Conservation (phyloP, 2,888 invertebrate species). For the Gnatocerus cornutus region DNA sequence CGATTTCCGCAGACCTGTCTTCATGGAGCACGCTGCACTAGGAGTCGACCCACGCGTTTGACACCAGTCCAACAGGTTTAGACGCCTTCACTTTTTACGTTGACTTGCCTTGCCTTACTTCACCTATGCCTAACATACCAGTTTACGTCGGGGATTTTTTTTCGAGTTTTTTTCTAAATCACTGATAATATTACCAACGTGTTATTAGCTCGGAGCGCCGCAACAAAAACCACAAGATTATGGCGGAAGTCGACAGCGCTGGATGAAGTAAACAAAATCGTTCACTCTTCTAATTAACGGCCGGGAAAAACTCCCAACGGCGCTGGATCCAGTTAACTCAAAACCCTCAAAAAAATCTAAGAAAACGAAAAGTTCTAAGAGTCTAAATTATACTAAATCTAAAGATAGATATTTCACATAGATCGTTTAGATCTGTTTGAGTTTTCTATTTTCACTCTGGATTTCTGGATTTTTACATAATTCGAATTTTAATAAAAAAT, state of each 20-base stretch:
- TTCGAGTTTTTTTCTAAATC: slow-evolving; percentile 40
- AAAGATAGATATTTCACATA: too few species aligned
- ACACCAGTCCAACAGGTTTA: slow-evolving; percentile 72
- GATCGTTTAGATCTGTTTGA: too few species aligned
- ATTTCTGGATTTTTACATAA: too few species aligned
- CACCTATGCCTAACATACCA: slow-evolving; percentile 51
- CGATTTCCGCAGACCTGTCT: slow-evolving; percentile 62
- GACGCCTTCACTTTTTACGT: slow-evolving; percentile 71
- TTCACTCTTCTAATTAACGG: slow-evolving; percentile 34
- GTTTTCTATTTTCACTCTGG: too few species aligned
- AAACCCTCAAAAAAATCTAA: too few species aligned
- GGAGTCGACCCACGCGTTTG: slow-evolving; percentile 70
- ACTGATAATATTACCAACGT: slow-evolving; percentile 46
- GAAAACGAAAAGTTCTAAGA: too few species aligned
- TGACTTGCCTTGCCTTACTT: slow-evolving; percentile 55
- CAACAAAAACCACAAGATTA: slow-evolving; percentile 29
- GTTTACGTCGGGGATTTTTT: slow-evolving; percentile 46
- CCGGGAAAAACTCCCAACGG: slow-evolving; percentile 22
- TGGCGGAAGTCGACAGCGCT: slow-evolving; percentile 30
- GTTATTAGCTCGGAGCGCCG: slow-evolving; percentile 41
- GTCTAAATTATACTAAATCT: too few species aligned
- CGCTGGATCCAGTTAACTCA: too few species aligned
- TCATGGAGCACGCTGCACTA: slow-evolving; percentile 60
- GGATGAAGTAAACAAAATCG: slow-evolving; percentile 33
- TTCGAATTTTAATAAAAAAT: too few species aligned